A percentile compares a stretch with the other conserved stretches of the same genome.
These are phyloP conservation scores for Pogonognathellus flavescens DNA, from an alignment of 1,140 invertebrate species.

Conservation along the genomic window DNA sequence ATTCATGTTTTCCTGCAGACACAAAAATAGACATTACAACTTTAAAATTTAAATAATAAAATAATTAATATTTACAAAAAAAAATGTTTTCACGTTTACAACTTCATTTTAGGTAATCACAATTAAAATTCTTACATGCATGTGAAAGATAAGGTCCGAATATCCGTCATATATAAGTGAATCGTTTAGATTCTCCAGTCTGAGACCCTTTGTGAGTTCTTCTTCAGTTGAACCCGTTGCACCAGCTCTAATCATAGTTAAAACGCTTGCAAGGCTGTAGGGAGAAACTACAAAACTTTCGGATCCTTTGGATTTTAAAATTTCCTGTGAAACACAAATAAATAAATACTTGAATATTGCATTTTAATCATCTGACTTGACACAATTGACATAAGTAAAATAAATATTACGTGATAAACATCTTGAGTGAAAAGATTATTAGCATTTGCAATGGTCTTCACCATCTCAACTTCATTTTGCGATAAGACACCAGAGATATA, in stretches of 20 bases:
- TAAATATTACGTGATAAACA: background rate
- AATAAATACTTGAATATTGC: background rate
- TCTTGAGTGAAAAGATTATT: slow-evolving; percentile 12
- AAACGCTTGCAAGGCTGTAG: slow-evolving; percentile 1
- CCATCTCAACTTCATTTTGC: background rate
- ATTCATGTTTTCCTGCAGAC: background rate
- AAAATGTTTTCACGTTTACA: too few relatives aligned
- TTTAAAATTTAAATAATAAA: too few relatives aligned
- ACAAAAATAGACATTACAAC: background rate
- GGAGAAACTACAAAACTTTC: slow-evolving; percentile 22
- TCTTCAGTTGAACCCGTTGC: background rate
- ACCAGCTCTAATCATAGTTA: slow-evolving; percentile 25
- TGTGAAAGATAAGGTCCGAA: slow-evolving; percentile 9
- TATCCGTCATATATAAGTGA: slow-evolving; percentile 24
- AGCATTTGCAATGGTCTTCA: background rate
- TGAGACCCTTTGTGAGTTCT: background rate
- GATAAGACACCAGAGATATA: background rate
- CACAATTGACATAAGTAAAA: too few relatives aligned
- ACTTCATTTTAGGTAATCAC: too few relatives aligned
- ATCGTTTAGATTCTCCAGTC: slow-evolving; percentile 6
- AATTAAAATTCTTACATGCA: slow-evolving; percentile 37
- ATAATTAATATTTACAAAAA: too few relatives aligned
- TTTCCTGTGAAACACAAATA: background rate
- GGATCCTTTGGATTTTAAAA: background rate
- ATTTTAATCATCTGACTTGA: background rate